Evolutionary conservation across 2,113 vertebrate species (phyloP).

Genomic region (Cyanoderma ruficeps): DNA sequence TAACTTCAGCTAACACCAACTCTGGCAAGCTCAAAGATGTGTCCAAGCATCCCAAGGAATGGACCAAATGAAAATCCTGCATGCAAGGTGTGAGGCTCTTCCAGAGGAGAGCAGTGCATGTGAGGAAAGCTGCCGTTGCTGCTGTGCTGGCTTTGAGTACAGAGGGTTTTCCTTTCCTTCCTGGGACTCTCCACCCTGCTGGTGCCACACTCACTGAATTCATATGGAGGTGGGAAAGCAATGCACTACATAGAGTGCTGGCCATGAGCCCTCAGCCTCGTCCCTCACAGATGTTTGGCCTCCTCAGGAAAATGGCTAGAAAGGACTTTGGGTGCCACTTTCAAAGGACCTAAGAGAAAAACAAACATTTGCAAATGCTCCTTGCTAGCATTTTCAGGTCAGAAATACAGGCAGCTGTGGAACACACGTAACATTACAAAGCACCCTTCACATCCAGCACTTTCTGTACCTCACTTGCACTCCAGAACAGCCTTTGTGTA

Average conservation of each 20-base stretch:
- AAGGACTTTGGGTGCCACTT: neutral
- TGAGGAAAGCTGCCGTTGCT: neutral
- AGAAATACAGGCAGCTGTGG: neutral
- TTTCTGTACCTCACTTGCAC: neutral
- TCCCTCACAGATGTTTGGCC: neutral
- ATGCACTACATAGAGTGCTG: rapidly evolving
- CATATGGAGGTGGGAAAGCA: neutral
- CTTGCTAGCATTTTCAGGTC: rapidly evolving
- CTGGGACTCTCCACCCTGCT: rapidly evolving
- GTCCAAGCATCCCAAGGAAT: neutral
- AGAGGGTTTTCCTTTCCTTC: neutral
- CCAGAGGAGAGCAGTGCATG: neutral
- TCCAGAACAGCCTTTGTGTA: neutral
- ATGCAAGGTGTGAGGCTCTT: too few relatives aligned
- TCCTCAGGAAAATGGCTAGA: neutral
- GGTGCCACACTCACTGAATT: rapidly evolving
- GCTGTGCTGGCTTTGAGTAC: neutral
- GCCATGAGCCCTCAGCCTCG: neutral
- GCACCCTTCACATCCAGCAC: neutral
- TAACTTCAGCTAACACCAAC: neutral
- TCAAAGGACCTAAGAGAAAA: neutral
- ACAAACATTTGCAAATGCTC: neutral
- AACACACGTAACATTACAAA: rapidly evolving
- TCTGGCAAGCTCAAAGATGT: neutral
- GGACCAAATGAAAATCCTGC: neutral